phyloP scores from a whole-genome alignment of 2,797 vertebrate species.

The Sebastes paucispinis region DNA sequence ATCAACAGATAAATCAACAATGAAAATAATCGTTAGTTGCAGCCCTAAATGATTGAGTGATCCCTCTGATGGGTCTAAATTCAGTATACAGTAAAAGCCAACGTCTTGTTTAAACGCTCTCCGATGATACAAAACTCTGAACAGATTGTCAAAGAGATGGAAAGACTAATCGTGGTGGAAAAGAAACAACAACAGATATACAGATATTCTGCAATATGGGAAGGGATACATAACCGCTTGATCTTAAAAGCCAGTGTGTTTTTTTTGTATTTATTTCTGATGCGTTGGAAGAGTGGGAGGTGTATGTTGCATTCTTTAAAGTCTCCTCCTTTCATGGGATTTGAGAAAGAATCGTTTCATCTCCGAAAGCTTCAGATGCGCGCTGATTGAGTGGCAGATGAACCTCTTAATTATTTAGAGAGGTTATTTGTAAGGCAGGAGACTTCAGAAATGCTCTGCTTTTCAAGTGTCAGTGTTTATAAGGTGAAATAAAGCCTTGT shows the following conservation, averaged over 20 bases:
- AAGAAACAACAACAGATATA: conserved; percentile 5
- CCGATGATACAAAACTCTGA: conserved; percentile 28
- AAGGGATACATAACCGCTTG: conserved; percentile 25
- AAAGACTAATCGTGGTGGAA: conserved; percentile 29
- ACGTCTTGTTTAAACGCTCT: conserved; percentile 20
- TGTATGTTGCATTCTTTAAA: conserved; percentile 51
- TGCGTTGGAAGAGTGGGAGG: conserved; percentile 27
- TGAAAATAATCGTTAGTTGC: not conserved
- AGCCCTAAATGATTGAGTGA: conserved; percentile 32
- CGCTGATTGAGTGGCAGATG: conserved; percentile 74
- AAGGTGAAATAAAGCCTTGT: conserved; percentile 53
- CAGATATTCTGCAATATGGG: conserved; percentile 24
- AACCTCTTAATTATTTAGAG: conserved; percentile 77
- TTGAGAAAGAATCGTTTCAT: conserved; percentile 61
- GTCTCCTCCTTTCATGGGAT: conserved; percentile 53
- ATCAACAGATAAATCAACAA: not conserved
- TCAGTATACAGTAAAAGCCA: conserved; percentile 31
- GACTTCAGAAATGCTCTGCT: conserved; percentile 55
- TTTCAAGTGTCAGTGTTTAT: conserved; percentile 68
- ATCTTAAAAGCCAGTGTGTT: conserved; percentile 36
- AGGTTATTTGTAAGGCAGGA: conserved; percentile 70
- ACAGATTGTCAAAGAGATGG: conserved; percentile 18
- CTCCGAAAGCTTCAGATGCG: conserved; percentile 53
- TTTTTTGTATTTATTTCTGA: conserved; percentile 26
- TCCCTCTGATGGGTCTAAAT: conserved; percentile 55